Conservation (phyloP, 35 echinoderm and acorn worm genomes). For the Lytechinus pictus region DNA sequence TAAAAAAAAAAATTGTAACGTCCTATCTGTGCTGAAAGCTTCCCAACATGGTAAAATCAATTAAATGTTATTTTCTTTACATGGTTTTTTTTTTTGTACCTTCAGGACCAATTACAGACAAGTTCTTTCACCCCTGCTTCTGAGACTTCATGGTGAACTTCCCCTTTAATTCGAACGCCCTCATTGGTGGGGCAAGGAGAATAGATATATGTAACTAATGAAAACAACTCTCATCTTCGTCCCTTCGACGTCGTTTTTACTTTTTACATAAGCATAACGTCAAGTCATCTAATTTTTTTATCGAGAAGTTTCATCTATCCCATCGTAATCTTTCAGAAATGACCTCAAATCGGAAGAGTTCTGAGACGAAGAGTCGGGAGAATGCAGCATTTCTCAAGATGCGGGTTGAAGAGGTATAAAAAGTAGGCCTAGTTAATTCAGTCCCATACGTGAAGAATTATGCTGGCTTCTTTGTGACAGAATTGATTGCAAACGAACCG, state of each 20-base stretch:
- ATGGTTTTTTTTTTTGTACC: no score
- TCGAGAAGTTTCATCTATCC: not conserved
- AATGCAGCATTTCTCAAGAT: constrained; percentile 42
- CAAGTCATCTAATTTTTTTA: no score
- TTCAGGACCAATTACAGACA: no score
- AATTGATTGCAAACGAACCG: no score
- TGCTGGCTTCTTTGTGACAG: not conserved
- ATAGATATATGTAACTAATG: constrained; percentile 28
- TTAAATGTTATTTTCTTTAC: no score
- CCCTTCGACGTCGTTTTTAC: not conserved
- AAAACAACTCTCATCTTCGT: constrained; percentile 37
- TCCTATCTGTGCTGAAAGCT: no score
- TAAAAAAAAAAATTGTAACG: no score
- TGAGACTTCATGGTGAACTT: not conserved
- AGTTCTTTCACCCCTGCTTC: no score
- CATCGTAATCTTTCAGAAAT: not conserved
- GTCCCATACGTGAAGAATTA: not conserved
- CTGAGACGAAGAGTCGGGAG: constrained; percentile 8
- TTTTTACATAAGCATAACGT: not conserved
- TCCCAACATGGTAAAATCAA: no score
- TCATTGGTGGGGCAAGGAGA: not conserved
- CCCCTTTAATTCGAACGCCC: not conserved
- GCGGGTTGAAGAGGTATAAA: constrained; percentile 49
- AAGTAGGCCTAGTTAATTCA: not conserved
- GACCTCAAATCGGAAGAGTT: constrained; percentile 17